These are phyloP conservation scores for Balanococcus diminutus DNA, from an alignment of 2,888 invertebrate genomes.

Conservation along the genomic window DNA sequence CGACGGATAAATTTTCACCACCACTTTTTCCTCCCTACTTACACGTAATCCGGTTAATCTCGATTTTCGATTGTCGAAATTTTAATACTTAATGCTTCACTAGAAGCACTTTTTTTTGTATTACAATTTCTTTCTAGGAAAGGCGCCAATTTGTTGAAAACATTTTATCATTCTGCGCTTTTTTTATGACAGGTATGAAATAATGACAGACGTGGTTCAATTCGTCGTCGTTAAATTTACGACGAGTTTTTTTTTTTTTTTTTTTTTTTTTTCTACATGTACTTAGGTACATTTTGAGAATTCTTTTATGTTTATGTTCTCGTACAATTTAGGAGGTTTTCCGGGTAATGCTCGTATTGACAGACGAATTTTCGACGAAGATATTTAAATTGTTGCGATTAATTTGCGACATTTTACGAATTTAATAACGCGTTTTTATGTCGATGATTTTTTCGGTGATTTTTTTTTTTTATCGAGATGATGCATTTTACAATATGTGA, in stretches of 20 bases:
- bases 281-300: neutral
- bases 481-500: neutral
- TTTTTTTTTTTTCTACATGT: neutral
- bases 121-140: conserved; percentile 2
- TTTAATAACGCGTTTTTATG: neutral
- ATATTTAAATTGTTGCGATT: neutral
- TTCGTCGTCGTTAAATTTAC: conserved; percentile 9
- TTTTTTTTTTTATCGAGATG: neutral
- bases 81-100: neutral
- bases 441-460: neutral
- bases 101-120: neutral
- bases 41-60: neutral
- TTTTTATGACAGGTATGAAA: conserved; percentile 20
- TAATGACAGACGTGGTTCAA: conserved; percentile 1
- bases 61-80: neutral
- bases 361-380: neutral
- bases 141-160: conserved; percentile 10
- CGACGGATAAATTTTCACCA: neutral
- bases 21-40: neutral
- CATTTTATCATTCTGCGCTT: neutral
- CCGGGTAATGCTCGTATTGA: neutral
- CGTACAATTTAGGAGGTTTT: neutral
- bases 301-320: conserved; percentile 31
- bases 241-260: neutral
- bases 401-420: neutral